These are phyloP conservation scores for Anarhynchus alexandrinus DNA, from an alignment of 2,113 vertebrate species.

Conservation along the genomic window DNA sequence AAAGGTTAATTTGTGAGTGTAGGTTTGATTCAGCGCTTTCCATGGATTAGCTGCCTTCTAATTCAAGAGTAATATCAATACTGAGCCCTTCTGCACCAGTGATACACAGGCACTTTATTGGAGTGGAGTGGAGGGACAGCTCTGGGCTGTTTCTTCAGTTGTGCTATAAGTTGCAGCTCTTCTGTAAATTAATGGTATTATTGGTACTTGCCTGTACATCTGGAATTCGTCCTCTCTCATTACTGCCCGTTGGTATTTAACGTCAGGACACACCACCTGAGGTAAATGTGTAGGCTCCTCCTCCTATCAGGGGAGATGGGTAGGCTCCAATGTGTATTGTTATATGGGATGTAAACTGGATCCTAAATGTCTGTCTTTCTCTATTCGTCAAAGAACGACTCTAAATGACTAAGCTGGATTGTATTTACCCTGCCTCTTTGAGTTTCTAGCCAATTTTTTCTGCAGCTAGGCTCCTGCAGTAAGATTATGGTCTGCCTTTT, in stretches of 20 bases:
- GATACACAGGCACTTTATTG: neutral
- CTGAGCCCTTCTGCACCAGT: neutral
- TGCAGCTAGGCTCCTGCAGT: neutral
- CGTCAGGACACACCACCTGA: neutral
- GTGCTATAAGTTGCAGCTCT: neutral
- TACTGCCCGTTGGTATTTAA: neutral
- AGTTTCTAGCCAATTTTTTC: neutral
- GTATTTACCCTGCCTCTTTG: neutral
- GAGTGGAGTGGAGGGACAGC: neutral
- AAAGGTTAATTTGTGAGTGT: slow-evolving; percentile 43
- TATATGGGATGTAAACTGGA: neutral
- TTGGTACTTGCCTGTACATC: neutral
- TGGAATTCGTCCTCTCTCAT: neutral
- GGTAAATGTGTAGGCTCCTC: neutral
- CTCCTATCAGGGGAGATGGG: neutral
- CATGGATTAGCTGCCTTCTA: neutral
- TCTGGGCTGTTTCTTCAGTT: neutral
- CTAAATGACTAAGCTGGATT: neutral
- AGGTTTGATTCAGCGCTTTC: neutral
- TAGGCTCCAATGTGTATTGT: neutral
- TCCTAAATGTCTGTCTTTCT: neutral
- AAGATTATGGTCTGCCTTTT: neutral
- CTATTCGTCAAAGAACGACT: neutral
- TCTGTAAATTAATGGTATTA: neutral
- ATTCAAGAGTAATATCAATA: neutral